These are phyloP conservation scores for Vireo griseus DNA, from an alignment of 2,797 vertebrate species.

Conservation along the genomic window DNA sequence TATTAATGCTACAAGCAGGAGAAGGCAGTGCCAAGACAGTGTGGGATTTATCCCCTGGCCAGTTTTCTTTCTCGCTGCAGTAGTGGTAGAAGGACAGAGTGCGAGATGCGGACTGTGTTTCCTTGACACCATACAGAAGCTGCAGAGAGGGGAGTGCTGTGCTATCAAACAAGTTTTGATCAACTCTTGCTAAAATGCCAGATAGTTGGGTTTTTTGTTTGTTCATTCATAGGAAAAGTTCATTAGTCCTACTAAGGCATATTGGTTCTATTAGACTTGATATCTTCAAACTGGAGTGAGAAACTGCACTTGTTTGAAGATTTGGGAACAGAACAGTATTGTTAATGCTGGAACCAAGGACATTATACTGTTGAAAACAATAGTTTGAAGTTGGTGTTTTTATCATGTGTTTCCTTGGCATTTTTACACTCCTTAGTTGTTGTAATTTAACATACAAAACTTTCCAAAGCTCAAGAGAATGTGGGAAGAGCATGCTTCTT, in stretches of 20 bases:
- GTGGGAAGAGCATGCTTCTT: background rate
- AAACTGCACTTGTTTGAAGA: background rate
- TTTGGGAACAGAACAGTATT: background rate
- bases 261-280: accelerated
- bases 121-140: background rate
- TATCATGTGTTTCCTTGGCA: background rate
- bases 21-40: background rate
- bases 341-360: background rate
- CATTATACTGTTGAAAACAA: background rate
- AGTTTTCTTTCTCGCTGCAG: background rate
- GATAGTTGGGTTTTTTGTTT: background rate
- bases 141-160: background rate
- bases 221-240: background rate
- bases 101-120: background rate
- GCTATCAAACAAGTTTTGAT: background rate
- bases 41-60: background rate
- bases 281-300: background rate
- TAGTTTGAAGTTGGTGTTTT: background rate
- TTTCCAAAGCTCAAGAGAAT: background rate
- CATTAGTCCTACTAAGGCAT: background rate
- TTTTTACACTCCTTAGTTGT: background rate
- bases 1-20: background rate
- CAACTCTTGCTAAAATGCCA: background rate
- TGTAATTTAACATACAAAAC: background rate
- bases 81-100: background rate